Conservation (phyloP, 2,113 vertebrate species). For the Laterallus jamaicensis region DNA sequence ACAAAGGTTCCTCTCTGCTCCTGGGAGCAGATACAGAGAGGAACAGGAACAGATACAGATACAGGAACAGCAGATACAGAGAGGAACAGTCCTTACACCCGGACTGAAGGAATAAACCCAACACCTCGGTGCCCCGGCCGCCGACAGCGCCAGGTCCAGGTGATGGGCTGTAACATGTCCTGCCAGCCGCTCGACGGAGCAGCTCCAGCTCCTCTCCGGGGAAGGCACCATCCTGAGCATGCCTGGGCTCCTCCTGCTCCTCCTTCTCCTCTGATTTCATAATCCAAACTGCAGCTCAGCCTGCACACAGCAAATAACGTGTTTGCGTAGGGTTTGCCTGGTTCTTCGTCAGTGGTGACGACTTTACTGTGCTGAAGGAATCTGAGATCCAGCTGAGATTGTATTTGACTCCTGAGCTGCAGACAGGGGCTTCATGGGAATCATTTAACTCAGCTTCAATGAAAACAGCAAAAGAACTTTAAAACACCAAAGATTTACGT, state of each 20-base stretch:
- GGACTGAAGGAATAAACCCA: not conserved
- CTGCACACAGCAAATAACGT: not conserved
- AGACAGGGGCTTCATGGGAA: not conserved
- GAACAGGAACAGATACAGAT: not conserved
- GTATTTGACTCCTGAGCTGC: not conserved
- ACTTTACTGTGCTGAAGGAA: not conserved
- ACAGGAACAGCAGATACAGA: not conserved
- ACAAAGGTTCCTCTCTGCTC: too few species aligned
- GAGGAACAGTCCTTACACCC: not conserved
- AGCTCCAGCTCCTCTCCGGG: not conserved
- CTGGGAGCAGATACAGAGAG: not conserved
- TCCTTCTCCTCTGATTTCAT: not conserved
- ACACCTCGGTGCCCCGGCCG: too few species aligned
- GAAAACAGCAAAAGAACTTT: not conserved
- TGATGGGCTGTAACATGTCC: accelerated
- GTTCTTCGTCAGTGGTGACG: not conserved
- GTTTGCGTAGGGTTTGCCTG: not conserved
- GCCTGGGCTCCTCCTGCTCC: not conserved
- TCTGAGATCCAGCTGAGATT: not conserved
- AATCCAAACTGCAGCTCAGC: not conserved
- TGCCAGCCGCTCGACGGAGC: accelerated
- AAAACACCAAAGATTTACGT: not conserved
- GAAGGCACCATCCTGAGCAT: not conserved
- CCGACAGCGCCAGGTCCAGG: not conserved
- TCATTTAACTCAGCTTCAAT: not conserved